Base-by-base conservation (phyloP, 2,888 invertebrate species). In the Orthosia gracilis region DNA sequence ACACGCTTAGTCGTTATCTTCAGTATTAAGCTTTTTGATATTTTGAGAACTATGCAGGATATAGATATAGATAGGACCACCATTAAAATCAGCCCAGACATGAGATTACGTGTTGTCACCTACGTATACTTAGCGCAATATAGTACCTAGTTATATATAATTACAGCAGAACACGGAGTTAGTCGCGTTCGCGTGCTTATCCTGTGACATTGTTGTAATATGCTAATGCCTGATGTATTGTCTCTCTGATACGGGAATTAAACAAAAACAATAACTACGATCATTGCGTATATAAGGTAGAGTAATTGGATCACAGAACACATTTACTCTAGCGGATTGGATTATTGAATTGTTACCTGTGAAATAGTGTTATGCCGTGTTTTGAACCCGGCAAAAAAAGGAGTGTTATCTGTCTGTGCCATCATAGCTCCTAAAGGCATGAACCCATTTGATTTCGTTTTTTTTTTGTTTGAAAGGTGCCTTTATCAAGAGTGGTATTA, bases 161-260 rank as follows among this genome's bases (percentile, higher is more conserved):
- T 83, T 71, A 83, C 23, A 54, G 26, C 57, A 40, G 62, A 58
- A 78, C 66, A 83, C 40, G 71, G 83, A 55, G 71, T 80, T 83
- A 83, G 81, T 52, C 23, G 66, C 68, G 72, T 62, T 23, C 57
- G 31, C 70, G 40, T 64, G 76, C 59, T 83, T 77, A 69, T 67
- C 64, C 31, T 18, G 54, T 23, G 21, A 64, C 76, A 78, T 70
- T 63, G 75, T 78, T 63, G 69, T 68, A 75, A 61, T 85, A 83
- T 84, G 82, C 63, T 71, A 81, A 83, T 84, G 63, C 23, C 13
- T 66, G 58, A 67, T 82, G 70, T 59, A 70, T 77, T 70, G 66
- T 80, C 55, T 64, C 21, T 3, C 50, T 66, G 83, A 71, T 83
- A 65, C 4, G 55, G 71, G 67, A 70, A 78, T 79, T 83, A 49